Percentiles rank a stretch among this genome's conserved stretches.
Evolutionary conservation across 2,797 vertebrate species (phyloP).

Genomic region (Enteromius mattozi): DNA sequence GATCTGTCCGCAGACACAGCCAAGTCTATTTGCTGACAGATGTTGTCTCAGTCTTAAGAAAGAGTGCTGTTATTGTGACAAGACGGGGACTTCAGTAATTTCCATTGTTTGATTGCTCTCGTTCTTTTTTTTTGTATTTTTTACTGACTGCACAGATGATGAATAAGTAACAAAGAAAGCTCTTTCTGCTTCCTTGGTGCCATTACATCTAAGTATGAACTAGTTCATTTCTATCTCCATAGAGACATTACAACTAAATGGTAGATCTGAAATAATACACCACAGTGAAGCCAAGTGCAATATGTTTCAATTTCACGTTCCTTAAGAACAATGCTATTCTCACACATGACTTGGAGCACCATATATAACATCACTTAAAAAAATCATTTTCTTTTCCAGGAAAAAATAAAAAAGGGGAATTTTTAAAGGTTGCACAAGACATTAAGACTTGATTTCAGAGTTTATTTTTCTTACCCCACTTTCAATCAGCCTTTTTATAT

Average conservation of each 20-base stretch:
- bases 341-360: constrained; percentile 4
- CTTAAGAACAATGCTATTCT: constrained; percentile 5
- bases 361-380: constrained; percentile 45
- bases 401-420: too few relatives aligned
- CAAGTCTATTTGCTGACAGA: constrained; percentile 18
- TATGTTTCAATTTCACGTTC: constrained; percentile 25
- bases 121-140: not conserved
- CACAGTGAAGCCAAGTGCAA: constrained; percentile 18
- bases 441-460: constrained; percentile 11
- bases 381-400: not conserved
- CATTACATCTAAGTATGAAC: constrained; percentile 18
- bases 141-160: not conserved
- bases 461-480: not conserved
- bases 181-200: constrained; percentile 6
- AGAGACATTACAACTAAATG: constrained; percentile 8
- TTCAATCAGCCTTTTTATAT: not conserved
- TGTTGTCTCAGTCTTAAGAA: constrained; percentile 21
- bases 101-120: constrained; percentile 17
- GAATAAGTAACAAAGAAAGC: constrained; percentile 12
- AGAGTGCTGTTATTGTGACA: constrained; percentile 17
- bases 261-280: constrained; percentile 15
- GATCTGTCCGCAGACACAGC: constrained; percentile 10
- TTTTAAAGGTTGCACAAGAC: not conserved
- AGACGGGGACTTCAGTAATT: not conserved
- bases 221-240: constrained; percentile 25